These are phyloP conservation scores for Theristicus caerulescens DNA, from an alignment of 2,113 vertebrate genomes.

Conservation along the genomic window DNA sequence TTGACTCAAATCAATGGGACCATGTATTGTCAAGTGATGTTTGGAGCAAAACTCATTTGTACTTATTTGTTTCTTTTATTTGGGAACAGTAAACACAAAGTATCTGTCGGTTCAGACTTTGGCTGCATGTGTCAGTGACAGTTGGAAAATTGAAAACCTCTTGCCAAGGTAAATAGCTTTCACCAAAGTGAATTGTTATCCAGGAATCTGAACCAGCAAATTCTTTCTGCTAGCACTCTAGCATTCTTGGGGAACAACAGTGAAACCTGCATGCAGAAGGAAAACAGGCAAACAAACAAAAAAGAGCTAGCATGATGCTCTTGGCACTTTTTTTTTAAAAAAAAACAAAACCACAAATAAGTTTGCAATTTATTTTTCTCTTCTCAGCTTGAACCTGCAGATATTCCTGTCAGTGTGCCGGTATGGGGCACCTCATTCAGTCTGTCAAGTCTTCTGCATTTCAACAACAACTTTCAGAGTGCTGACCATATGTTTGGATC, in stretches of 20 bases:
- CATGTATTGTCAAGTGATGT: not conserved
- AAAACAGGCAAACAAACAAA: not conserved
- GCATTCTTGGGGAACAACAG: conserved; percentile 5
- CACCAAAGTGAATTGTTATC: not conserved
- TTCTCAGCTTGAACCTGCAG: not conserved
- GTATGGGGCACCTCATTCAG: not conserved
- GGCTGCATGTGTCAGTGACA: not conserved
- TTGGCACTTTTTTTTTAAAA: too few relatives aligned
- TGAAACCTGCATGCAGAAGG: not conserved
- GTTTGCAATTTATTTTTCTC: conserved; percentile 17
- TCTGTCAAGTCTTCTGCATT: not conserved
- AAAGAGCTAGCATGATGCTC: not conserved
- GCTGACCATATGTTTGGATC: not conserved
- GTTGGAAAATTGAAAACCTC: not conserved
- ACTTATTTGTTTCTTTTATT: not conserved
- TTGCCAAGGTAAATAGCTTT: conserved; percentile 44
- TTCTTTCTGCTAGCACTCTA: conserved; percentile 10
- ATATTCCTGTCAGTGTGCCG: not conserved
- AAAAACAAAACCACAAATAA: too few relatives aligned
- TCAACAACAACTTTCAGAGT: conserved; percentile 13
- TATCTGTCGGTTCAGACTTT: not conserved
- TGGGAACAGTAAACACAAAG: not conserved
- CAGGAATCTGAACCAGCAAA: conserved; percentile 31
- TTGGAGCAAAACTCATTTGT: not conserved
- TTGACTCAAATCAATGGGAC: not conserved